Percentiles rank a stretch among this genome's conserved stretches.
Evolutionary conservation across 2,888 invertebrate species (phyloP).

Genomic region (Drosophila dives): DNA sequence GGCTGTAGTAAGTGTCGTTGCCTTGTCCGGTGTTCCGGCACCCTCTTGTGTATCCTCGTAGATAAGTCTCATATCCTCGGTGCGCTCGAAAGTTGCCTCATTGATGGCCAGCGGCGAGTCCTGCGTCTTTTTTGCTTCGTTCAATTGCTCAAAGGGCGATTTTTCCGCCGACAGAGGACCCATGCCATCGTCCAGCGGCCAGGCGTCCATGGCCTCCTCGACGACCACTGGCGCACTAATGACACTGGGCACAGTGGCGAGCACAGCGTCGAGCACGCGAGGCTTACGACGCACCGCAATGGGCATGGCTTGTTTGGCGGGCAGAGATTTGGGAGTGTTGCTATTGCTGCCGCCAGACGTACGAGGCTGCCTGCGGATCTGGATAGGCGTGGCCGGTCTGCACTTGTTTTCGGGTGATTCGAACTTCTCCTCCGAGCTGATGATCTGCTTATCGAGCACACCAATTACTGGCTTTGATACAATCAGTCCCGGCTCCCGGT

Average conservation of each 20-base stretch:
- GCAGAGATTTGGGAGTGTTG: slow-evolving; percentile 47
- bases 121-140: not conserved
- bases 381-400: slow-evolving; percentile 83
- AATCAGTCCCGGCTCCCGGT: slow-evolving; percentile 12
- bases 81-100: slow-evolving; percentile 73
- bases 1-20: not conserved
- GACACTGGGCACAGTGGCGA: slow-evolving; percentile 51
- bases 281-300: slow-evolving; percentile 84
- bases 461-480: slow-evolving; percentile 29
- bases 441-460: slow-evolving; percentile 81
- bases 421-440: slow-evolving; percentile 83
- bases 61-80: slow-evolving; percentile 87
- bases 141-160: slow-evolving; percentile 10
- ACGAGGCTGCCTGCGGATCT: slow-evolving; percentile 83
- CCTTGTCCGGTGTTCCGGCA: slow-evolving; percentile 9
- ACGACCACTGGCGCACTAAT: slow-evolving; percentile 63
- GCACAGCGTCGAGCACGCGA: slow-evolving; percentile 61
- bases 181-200: slow-evolving; percentile 67
- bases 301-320: slow-evolving; percentile 72
- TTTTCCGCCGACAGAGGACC: slow-evolving; percentile 32
- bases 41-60: slow-evolving; percentile 86
- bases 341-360: slow-evolving; percentile 63
- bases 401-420: slow-evolving; percentile 82
- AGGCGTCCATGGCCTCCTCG: slow-evolving; percentile 83
- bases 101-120: slow-evolving; percentile 23